A percentile compares a stretch with the other conserved stretches of the same genome.
Evolutionary conservation across 2,888 invertebrate species (phyloP).

Genomic region (Luperina nickerlii): DNA sequence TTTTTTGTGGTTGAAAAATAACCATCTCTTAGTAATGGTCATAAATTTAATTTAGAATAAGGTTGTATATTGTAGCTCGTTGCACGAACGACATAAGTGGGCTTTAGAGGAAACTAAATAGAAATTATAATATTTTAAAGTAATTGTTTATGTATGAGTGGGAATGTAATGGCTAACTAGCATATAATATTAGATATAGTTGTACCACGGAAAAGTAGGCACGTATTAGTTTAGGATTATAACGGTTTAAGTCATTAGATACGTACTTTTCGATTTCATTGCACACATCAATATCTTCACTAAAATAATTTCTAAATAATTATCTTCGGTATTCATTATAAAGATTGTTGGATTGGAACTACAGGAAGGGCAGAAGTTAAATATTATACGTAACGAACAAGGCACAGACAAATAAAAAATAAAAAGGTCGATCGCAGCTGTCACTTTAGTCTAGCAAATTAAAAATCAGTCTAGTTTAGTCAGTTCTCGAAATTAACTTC

Average conservation of each 20-base stretch:
- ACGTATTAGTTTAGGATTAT: background rate
- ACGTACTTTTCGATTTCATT: background rate
- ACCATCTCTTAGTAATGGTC: conserved; percentile 4
- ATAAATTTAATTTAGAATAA: conserved; percentile 24
- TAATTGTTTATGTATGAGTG: background rate
- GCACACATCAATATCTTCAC: background rate
- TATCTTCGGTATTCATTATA: no score
- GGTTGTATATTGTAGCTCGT: conserved; percentile 10
- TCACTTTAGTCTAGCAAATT: no score
- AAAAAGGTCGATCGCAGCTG: no score
- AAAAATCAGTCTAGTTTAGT: no score
- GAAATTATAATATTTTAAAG: background rate
- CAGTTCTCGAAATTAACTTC: background rate
- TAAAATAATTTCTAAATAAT: no score
- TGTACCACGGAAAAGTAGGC: background rate
- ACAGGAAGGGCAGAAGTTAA: background rate
- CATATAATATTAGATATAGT: background rate
- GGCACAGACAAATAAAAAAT: background rate
- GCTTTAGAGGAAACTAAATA: background rate
- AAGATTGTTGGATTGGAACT: conserved; percentile 11
- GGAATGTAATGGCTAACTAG: background rate
- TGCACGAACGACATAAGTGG: background rate
- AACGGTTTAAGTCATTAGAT: background rate
- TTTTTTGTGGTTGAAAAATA: conserved; percentile 29
- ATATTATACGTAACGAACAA: background rate